Evolutionary conservation across 2,797 vertebrate genomes (phyloP).

Genomic region (Paedocypris micromegethes): DNA sequence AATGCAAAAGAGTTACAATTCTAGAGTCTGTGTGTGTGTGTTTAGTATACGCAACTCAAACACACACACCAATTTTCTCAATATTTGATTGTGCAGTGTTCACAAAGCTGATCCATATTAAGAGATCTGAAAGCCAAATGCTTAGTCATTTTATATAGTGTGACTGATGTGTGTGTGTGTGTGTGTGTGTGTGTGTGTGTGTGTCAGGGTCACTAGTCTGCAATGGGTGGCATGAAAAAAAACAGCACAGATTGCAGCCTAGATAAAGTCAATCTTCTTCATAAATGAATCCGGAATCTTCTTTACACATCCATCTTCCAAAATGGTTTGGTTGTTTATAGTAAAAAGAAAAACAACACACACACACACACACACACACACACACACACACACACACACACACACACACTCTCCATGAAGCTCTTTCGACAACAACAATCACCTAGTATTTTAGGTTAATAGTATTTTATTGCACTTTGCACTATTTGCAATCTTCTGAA

Average conservation of each 20-base stretch:
- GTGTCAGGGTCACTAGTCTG: conserved; percentile 42
- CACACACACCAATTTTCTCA: no score
- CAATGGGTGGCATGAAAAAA: conserved; percentile 34
- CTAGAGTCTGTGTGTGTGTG: no score
- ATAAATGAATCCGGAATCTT: background rate
- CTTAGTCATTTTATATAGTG: conserved; percentile 31
- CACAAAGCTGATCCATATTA: background rate
- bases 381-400: conserved; percentile 9
- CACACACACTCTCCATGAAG: background rate
- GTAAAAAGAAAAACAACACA: background rate
- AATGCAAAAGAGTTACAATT: no score
- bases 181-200: conserved; percentile 23
- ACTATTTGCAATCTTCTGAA: conserved; percentile 8
- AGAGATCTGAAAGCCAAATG: conserved; percentile 35
- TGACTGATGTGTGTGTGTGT: conserved; percentile 25
- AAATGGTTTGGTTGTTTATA: no score
- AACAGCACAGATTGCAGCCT: conserved; percentile 31
- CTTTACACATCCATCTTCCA: no score
- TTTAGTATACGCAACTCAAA: no score
- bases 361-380: conserved; percentile 9
- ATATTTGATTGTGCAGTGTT: no score
- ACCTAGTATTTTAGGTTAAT: background rate
- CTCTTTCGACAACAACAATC: background rate
- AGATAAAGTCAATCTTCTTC: conserved; percentile 16
- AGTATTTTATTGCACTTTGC: background rate